Percentiles rank a stretch among this genome's conserved stretches.
Conservation (phyloP, 2,113 vertebrate genomes). For the Zapus hudsonius region DNA sequence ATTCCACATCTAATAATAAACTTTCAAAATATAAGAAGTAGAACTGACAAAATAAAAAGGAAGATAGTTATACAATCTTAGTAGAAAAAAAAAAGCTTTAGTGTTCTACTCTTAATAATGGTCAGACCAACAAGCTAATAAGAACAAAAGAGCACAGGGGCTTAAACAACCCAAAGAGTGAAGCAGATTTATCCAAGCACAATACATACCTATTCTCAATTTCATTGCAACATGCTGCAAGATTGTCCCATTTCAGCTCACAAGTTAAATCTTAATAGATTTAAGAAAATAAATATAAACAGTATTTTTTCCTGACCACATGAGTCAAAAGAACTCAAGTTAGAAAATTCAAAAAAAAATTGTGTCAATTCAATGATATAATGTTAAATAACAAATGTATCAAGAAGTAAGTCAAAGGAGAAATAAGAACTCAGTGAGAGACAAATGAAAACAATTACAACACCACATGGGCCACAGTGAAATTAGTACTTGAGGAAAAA, state of each 20-base stretch:
- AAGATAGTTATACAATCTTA: not conserved
- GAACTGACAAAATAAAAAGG: not conserved
- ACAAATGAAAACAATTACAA: not conserved
- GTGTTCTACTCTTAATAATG: not conserved
- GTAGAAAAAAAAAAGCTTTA: not conserved
- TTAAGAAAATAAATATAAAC: not conserved
- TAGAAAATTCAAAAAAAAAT: not conserved
- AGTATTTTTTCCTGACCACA: not conserved
- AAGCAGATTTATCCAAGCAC: not conserved
- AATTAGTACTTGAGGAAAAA: not conserved
- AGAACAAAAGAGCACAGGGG: not conserved
- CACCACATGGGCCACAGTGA: too few species aligned
- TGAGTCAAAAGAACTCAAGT: not conserved
- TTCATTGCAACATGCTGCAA: not conserved
- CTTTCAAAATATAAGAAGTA: not conserved
- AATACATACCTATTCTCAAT: not conserved
- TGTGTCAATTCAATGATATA: not conserved
- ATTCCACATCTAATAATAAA: not conserved
- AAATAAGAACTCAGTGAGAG: not conserved
- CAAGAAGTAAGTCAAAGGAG: not conserved
- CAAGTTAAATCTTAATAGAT: not conserved
- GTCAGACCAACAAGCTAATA: not conserved
- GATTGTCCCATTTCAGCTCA: not conserved
- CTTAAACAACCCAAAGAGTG: not conserved
- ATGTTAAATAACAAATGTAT: not conserved